A percentile compares a stretch with the other conserved stretches of the same genome.
These are phyloP conservation scores for Drosophila trichaetosa DNA, from an alignment of 2,888 invertebrate genomes.

Conservation along the genomic window DNA sequence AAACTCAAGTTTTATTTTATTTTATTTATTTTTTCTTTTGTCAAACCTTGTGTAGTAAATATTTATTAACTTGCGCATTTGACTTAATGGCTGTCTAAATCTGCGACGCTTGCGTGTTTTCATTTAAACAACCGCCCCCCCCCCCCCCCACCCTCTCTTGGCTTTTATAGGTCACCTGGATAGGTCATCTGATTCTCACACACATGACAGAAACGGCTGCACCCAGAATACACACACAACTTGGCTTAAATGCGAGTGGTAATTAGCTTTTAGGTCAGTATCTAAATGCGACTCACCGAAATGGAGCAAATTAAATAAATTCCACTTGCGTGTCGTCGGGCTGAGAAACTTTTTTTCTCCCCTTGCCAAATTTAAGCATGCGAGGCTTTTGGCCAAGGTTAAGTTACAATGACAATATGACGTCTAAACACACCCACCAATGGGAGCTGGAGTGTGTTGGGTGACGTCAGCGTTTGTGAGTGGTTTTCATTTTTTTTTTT, in stretches of 20 bases:
- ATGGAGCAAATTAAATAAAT: slow-evolving; percentile 33
- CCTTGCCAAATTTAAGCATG: slow-evolving; percentile 41
- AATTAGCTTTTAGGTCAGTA: slow-evolving; percentile 61
- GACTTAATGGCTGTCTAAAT: not conserved
- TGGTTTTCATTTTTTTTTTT: not conserved
- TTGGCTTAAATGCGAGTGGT: slow-evolving; percentile 41
- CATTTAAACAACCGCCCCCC: not conserved
- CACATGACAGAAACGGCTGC: slow-evolving; percentile 35
- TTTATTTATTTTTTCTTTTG: not conserved
- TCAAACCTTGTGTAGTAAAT: not conserved
- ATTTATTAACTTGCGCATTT: not conserved
- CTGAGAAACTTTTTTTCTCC: slow-evolving; percentile 18
- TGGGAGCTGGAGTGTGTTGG: slow-evolving; percentile 29
- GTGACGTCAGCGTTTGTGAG: slow-evolving; percentile 42
- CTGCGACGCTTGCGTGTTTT: not conserved
- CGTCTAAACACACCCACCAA: slow-evolving; percentile 38
- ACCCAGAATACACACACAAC: slow-evolving; percentile 23
- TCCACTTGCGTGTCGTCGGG: slow-evolving; percentile 63
- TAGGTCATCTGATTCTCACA: slow-evolving; percentile 38
- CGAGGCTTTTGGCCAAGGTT: slow-evolving; percentile 50
- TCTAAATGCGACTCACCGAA: slow-evolving; percentile 40
- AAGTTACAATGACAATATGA: slow-evolving; percentile 50
- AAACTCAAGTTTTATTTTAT: not conserved
- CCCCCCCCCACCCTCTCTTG: slow-evolving; percentile 17
- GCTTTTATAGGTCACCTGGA: slow-evolving; percentile 49